Evolutionary conservation across 2,113 vertebrate genomes (phyloP).

Genomic region (Psettodes erumei): DNA sequence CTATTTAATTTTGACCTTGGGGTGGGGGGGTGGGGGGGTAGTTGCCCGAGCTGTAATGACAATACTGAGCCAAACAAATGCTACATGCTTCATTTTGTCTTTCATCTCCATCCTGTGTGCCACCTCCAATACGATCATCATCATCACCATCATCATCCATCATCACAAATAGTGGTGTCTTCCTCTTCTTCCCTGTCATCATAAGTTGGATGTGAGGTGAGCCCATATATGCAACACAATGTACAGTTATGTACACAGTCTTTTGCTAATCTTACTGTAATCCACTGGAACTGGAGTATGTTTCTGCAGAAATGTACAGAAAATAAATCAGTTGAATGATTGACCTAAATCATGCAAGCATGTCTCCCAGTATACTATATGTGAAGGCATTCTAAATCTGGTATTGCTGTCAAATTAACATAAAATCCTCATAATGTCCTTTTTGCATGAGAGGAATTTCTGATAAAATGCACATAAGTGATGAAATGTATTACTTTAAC

Average conservation of each 20-base stretch:
- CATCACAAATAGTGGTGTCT: constrained; percentile 36
- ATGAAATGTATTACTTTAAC: constrained; percentile 53
- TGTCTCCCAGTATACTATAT: constrained; percentile 8
- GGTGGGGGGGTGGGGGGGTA: not conserved
- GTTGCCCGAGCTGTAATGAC: constrained; percentile 10
- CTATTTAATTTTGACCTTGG: constrained; percentile 33
- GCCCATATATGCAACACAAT: constrained; percentile 24
- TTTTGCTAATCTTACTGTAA: not conserved
- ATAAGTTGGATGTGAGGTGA: constrained; percentile 65
- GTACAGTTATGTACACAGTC: not conserved
- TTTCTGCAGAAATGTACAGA: constrained; percentile 11
- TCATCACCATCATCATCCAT: constrained; percentile 31
- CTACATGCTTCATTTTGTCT: constrained; percentile 51
- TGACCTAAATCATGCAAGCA: constrained; percentile 13
- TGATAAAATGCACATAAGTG: constrained; percentile 40
- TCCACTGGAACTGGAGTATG: not conserved
- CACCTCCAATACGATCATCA: constrained; percentile 38
- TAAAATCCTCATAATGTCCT: constrained; percentile 27
- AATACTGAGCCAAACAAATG: constrained; percentile 22
- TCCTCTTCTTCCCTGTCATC: constrained; percentile 50
- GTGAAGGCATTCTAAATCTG: not conserved
- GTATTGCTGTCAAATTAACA: not conserved
- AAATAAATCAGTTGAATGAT: not conserved
- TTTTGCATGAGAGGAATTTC: constrained; percentile 44
- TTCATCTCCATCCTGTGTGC: constrained; percentile 48